phyloP scores from a whole-genome alignment of 2,113 vertebrate species.

The Sapajus apella region DNA sequence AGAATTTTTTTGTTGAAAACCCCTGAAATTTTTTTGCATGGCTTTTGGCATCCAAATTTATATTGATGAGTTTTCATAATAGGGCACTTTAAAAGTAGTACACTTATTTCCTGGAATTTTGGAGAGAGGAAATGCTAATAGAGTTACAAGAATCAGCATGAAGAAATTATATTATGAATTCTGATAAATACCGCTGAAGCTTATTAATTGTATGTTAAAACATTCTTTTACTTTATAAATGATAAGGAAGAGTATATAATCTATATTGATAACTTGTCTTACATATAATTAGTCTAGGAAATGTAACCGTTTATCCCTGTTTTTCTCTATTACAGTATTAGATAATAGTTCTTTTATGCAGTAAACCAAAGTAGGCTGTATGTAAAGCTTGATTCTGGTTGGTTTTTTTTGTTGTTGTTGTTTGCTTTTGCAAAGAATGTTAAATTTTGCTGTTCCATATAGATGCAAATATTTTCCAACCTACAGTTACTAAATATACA shows the following conservation, averaged over 20 bases:
- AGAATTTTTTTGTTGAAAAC: slow-evolving; percentile 27
- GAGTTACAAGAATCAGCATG: slow-evolving; percentile 3
- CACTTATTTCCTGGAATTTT: slow-evolving; percentile 20
- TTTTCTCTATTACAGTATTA: not conserved
- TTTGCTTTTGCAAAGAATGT: slow-evolving; percentile 47
- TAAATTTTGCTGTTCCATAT: slow-evolving; percentile 20
- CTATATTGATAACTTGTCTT: slow-evolving; percentile 19
- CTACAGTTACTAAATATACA: not conserved
- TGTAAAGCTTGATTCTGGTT: slow-evolving; percentile 8
- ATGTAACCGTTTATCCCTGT: not conserved
- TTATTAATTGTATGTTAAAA: slow-evolving; percentile 45
- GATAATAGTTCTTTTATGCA: not conserved
- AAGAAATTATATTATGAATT: slow-evolving; percentile 16
- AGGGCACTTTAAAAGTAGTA: not conserved
- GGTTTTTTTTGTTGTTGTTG: not conserved
- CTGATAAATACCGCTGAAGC: slow-evolving; percentile 10
- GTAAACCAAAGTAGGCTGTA: not conserved
- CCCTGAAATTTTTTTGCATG: not conserved
- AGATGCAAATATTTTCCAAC: slow-evolving; percentile 36
- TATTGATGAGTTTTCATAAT: not conserved
- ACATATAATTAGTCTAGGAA: not conserved
- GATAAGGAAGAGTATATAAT: not conserved
- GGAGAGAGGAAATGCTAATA: not conserved
- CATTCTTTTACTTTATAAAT: slow-evolving; percentile 34
- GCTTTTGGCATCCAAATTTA: slow-evolving; percentile 22